Evolutionary conservation across 1,140 invertebrate genomes (phyloP).

Genomic region (Heliconius hewitsoni): DNA sequence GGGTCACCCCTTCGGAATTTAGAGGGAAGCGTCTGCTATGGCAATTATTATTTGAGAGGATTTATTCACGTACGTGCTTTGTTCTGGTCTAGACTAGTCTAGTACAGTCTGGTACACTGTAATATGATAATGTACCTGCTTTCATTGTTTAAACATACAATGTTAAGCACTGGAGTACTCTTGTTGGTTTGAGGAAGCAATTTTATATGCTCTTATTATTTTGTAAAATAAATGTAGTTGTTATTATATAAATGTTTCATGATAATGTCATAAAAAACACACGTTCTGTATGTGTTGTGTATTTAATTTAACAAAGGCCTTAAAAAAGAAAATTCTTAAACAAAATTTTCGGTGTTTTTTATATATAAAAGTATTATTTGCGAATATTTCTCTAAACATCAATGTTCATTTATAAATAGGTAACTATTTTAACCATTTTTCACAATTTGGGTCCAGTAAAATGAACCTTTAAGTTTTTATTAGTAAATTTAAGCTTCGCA

Average conservation of each 20-base stretch:
- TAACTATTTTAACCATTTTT: too few relatives aligned
- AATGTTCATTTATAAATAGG: too few relatives aligned
- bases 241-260: too few relatives aligned
- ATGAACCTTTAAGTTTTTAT: background rate
- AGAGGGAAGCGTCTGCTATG: slow-evolving; percentile 32
- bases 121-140: slow-evolving; percentile 16
- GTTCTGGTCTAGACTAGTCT: slow-evolving; percentile 11
- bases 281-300: too few relatives aligned
- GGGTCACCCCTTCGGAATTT: slow-evolving; percentile 33
- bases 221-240: background rate
- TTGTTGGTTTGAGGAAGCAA: background rate
- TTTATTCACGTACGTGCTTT: slow-evolving; percentile 17
- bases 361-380: too few relatives aligned
- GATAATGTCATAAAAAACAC: too few relatives aligned
- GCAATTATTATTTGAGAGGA: slow-evolving; percentile 39
- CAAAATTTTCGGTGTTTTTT: too few relatives aligned
- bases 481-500: too few relatives aligned
- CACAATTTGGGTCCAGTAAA: too few relatives aligned
- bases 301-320: too few relatives aligned
- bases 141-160: slow-evolving; percentile 17
- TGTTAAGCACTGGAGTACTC: slow-evolving; percentile 12
- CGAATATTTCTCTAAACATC: too few relatives aligned
- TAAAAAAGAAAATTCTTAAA: too few relatives aligned
- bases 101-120: slow-evolving; percentile 10
- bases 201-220: background rate